Percentiles rank a stretch among this genome's conserved stretches.
These are phyloP conservation scores for Asbolus verrucosus DNA, from an alignment of 1,140 invertebrate genomes.

Conservation along the genomic window DNA sequence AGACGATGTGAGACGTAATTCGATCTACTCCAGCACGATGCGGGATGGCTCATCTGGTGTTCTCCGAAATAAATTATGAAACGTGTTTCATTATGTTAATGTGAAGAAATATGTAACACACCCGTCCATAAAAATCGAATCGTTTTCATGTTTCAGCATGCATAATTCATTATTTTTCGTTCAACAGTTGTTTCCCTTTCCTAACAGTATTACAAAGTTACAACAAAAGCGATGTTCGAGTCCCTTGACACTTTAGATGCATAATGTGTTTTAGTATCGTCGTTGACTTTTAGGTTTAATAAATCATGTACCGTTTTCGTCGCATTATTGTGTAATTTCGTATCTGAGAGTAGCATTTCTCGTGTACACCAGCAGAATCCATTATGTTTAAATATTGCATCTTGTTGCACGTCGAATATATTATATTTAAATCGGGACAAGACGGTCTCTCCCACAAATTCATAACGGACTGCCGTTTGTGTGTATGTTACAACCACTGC, in stretches of 20 bases:
- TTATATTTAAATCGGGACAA: conserved; percentile 29
- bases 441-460: conserved; percentile 21
- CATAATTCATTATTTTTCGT: conserved; percentile 44
- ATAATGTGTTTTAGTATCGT: conserved; percentile 2
- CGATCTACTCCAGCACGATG: background rate
- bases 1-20: too few relatives aligned
- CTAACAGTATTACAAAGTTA: conserved; percentile 34
- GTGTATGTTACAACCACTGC: conserved; percentile 10
- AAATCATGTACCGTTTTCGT: background rate
- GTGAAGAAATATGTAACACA: conserved; percentile 29
- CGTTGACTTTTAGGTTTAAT: background rate
- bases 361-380: background rate
- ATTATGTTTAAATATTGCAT: background rate
- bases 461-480: conserved; percentile 22
- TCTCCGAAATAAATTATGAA: conserved; percentile 24
- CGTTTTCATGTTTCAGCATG: conserved; percentile 36
- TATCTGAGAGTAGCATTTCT: background rate
- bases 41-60: conserved; percentile 11
- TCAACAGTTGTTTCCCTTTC: conserved; percentile 41
- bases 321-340: background rate
- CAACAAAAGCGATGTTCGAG: conserved; percentile 27
- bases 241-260: background rate
- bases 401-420: background rate
- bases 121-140: conserved; percentile 36
- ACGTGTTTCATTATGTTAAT: conserved; percentile 41